Percentiles rank a stretch among this genome's conserved stretches.
Conservation (phyloP, 2,888 invertebrate species). For the Cryptus armator region DNA sequence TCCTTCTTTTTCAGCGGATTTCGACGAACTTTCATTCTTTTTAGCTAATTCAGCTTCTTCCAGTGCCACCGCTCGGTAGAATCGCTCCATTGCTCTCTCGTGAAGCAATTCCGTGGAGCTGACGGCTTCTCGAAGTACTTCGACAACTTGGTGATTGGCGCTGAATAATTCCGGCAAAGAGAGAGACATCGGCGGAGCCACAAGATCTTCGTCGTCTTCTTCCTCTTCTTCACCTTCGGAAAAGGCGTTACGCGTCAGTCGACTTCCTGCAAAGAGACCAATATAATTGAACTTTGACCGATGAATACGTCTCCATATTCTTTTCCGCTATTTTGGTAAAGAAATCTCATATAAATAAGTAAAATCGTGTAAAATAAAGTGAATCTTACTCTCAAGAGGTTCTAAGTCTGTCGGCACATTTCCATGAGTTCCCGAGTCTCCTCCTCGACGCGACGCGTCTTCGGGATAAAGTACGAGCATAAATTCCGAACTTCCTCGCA, state of each 20-base stretch:
- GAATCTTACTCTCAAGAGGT: conserved; percentile 57
- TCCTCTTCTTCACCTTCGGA: conserved; percentile 60
- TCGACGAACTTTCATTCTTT: conserved; percentile 65
- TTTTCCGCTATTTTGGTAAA: background rate
- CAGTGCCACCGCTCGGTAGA: conserved; percentile 91
- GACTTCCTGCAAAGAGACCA: conserved; percentile 36
- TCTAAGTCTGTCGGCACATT: conserved; percentile 42
- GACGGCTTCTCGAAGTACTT: conserved; percentile 89
- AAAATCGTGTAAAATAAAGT: background rate
- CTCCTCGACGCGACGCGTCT: conserved; percentile 77
- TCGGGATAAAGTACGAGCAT: conserved; percentile 91
- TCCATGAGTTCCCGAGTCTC: conserved; percentile 19
- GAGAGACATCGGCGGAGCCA: conserved; percentile 93
- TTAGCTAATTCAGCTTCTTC: conserved; percentile 87
- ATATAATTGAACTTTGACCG: too few species aligned
- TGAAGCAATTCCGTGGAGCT: conserved; percentile 94
- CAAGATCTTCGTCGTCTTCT: conserved; percentile 87
- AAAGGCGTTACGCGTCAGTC: conserved; percentile 53
- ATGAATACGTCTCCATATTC: too few species aligned
- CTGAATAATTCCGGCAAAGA: conserved; percentile 92
- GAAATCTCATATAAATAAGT: background rate
- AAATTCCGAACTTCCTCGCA: conserved; percentile 91
- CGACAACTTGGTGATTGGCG: conserved; percentile 86
- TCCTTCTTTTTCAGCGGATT: conserved; percentile 52
- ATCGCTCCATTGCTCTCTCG: conserved; percentile 93